Evolutionary conservation across 1,140 invertebrate genomes (phyloP).

Genomic region (Drosophila paulistorum): DNA sequence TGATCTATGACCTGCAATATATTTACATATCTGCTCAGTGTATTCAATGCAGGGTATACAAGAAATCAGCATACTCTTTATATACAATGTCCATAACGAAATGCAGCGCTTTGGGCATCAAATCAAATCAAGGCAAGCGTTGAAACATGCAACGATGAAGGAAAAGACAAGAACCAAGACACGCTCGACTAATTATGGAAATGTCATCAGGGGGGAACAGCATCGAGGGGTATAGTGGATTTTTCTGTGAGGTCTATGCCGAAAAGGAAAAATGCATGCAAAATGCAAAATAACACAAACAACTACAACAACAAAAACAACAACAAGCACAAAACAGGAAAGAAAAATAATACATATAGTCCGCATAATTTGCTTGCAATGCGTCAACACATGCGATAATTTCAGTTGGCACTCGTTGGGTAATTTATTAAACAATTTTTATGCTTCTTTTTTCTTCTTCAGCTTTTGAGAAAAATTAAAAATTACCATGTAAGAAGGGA

Average conservation of each 20-base stretch:
- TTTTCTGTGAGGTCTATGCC: conserved; percentile 56
- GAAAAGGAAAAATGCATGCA: conserved; percentile 33
- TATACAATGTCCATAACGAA: conserved; percentile 27
- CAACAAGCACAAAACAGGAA: not conserved
- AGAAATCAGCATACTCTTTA: not conserved
- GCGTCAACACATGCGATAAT: conserved; percentile 74
- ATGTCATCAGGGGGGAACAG: conserved; percentile 66
- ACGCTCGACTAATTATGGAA: conserved; percentile 80
- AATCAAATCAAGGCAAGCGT: conserved; percentile 75
- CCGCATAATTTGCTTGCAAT: conserved; percentile 73
- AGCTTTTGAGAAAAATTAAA: conserved; percentile 59
- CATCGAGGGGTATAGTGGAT: conserved; percentile 2
- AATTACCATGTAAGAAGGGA: conserved; percentile 36
- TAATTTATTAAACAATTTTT: conserved; percentile 65
- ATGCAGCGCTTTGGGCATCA: conserved; percentile 60
- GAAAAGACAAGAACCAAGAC: conserved; percentile 50
- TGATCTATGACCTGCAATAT: no score
- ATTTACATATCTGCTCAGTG: not conserved
- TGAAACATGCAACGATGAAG: conserved; percentile 56
- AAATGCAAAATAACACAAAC: not conserved
- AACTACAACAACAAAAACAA: not conserved
- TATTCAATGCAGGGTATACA: not conserved
- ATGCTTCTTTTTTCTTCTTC: conserved; percentile 14
- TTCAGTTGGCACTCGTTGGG: conserved; percentile 62
- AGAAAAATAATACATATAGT: conserved; percentile 46